Base-by-base conservation (phyloP, 2,888 invertebrate species). In the Matsumyia berberina region DNA sequence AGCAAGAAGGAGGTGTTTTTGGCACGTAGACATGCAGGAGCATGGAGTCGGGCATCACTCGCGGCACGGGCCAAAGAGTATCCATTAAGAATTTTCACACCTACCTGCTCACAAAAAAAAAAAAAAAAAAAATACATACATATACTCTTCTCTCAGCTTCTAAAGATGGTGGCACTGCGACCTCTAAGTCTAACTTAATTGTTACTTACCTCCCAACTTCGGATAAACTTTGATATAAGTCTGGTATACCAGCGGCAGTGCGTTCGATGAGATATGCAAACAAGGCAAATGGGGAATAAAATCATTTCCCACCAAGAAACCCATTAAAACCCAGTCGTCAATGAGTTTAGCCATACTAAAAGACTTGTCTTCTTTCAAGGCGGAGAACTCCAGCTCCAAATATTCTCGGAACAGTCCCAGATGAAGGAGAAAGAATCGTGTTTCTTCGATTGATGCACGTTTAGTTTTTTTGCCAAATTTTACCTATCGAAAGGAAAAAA, bases 281-380 rank as follows among this genome's bases (percentile, higher is more conserved):
- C 98, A 95, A 2, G 99, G 99, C 86, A 99, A 93, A 93, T 98
- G 95, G 0, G 99, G 99, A 88, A 99, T 97, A 92, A 99, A 99
- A 92, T 99, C 99, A 90, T 99, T 99, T 86, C 99, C 99, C 9
- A 99, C 97, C 24, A 99, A 92, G 91, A 99, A 99, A 0, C 98
- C 97, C 97, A 99, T 97, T 15, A 99, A 91, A 31, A 99, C 96
- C 99, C 99, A 99, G 91, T 99, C 99, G 90, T 99, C 99, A 29
- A 99, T 97, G 67, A 99, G 94, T 86, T 95, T 95, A 90, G 99
- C 98, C 87, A 98, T 93, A 90, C 98, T 95, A 91, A 98, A 97
- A 0, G 94, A 92, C 6, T 97, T 89, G 12, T 93, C 93, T 0
- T 86, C 49, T 6, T 93, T 92, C n/a, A 97, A 90, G 0, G 92